phyloP scores from a whole-genome alignment of 2,797 vertebrate genomes.

The Pseudopleuronectes americanus region DNA sequence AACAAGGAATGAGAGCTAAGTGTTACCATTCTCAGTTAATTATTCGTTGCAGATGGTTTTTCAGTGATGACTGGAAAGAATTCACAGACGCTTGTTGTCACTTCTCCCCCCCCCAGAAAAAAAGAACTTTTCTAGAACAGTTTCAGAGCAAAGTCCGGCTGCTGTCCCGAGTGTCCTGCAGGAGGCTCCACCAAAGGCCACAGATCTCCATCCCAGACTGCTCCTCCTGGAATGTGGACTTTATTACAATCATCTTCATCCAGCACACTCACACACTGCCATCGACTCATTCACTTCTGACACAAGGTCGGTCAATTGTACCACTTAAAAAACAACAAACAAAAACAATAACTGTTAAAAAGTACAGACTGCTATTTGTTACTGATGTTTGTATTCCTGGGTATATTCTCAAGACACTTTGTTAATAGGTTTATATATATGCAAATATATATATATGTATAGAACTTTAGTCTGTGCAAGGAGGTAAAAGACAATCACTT shows the following conservation, averaged over 20 bases:
- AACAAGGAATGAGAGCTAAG: slow-evolving; percentile 67
- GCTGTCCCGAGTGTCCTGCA: slow-evolving; percentile 64
- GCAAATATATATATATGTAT: slow-evolving; percentile 70
- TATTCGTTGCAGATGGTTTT: slow-evolving; percentile 35
- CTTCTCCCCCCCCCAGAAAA: slow-evolving; percentile 18
- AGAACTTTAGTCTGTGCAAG: slow-evolving; percentile 87
- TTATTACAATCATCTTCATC: slow-evolving; percentile 80
- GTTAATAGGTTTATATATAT: slow-evolving; percentile 82
- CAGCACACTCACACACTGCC: slow-evolving; percentile 59
- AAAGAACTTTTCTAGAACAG: slow-evolving; percentile 41
- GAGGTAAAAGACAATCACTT: slow-evolving; percentile 86
- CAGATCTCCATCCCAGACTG: slow-evolving; percentile 75
- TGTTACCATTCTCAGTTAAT: slow-evolving; percentile 52
- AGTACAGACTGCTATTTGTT: slow-evolving; percentile 83
- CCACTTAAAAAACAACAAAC: slow-evolving; percentile 46
- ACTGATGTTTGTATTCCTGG: slow-evolving; percentile 83
- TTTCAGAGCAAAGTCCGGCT: slow-evolving; percentile 47
- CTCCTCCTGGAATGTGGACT: slow-evolving; percentile 80
- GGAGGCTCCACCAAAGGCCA: slow-evolving; percentile 77
- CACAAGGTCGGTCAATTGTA: slow-evolving; percentile 65
- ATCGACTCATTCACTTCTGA: slow-evolving; percentile 66
- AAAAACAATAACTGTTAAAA: slow-evolving; percentile 62
- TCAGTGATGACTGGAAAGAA: slow-evolving; percentile 56
- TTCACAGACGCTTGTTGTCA: slow-evolving; percentile 67
- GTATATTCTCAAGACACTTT: slow-evolving; percentile 88